Evolutionary conservation across 2,888 invertebrate species (phyloP).

Genomic region (Dorcus parallelipipedus): DNA sequence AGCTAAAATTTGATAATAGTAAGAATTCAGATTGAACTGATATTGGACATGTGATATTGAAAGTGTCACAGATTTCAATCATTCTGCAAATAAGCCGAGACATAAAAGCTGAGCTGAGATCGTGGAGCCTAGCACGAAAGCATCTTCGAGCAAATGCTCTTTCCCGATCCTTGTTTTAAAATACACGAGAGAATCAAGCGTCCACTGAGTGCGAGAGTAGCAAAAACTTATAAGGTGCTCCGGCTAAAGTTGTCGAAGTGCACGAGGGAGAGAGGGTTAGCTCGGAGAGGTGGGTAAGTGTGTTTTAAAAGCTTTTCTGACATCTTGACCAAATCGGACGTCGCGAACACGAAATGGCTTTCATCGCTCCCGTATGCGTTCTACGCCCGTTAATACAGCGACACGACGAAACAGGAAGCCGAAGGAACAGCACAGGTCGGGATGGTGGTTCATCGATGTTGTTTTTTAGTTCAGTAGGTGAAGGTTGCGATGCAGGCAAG

Average conservation of each 20-base stretch:
- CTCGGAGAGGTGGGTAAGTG: conserved; percentile 21
- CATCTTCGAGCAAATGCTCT: conserved; percentile 42
- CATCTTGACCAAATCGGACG: conserved; percentile 53
- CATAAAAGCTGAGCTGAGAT: conserved; percentile 35
- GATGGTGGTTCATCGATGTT: conserved; percentile 30
- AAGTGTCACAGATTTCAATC: conserved; percentile 9
- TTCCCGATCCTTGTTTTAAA: conserved; percentile 42
- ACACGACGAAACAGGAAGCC: conserved; percentile 18
- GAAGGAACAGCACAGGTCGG: background rate
- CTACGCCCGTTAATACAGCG: conserved; percentile 21
- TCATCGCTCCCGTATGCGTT: conserved; percentile 41
- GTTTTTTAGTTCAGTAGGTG: conserved; percentile 46
- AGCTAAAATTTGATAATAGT: no score
- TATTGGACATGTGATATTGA: background rate
- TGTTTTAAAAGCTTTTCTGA: conserved; percentile 54
- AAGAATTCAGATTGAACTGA: background rate
- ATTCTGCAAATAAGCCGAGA: conserved; percentile 28
- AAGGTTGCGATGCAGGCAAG: conserved; percentile 37
- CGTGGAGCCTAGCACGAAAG: conserved; percentile 40
- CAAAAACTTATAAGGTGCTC: conserved; percentile 26
- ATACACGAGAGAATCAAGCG: conserved; percentile 39
- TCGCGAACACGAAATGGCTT: conserved; percentile 52
- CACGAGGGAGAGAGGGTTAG: conserved; percentile 14
- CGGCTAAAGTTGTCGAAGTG: conserved; percentile 29
- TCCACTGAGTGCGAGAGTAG: conserved; percentile 30